phyloP scores from a whole-genome alignment of 2,113 vertebrate genomes.

The Pelobates fuscus region DNA sequence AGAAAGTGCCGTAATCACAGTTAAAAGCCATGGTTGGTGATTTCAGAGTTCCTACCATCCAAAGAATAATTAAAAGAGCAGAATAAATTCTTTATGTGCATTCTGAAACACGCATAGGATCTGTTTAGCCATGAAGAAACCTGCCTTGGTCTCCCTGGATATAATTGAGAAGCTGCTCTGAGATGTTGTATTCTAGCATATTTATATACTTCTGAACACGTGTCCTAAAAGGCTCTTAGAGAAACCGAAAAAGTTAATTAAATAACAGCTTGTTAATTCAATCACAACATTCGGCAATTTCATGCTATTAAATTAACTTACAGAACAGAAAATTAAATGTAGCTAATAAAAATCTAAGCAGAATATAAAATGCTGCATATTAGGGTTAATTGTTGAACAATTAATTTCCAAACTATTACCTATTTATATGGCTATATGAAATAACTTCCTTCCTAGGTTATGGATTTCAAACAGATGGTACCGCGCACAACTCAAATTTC shows the following conservation, averaged over 20 bases:
- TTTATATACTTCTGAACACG: conserved; percentile 22
- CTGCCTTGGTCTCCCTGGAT: neutral
- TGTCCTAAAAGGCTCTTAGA: conserved; percentile 16
- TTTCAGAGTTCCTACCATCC: too few species aligned
- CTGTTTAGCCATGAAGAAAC: neutral
- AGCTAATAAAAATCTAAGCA: conserved; percentile 7
- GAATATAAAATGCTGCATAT: conserved; percentile 7
- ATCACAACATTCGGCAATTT: conserved; percentile 26
- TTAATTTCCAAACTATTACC: conserved; percentile 13
- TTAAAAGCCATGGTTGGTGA: too few species aligned
- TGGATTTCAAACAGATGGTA: too few species aligned
- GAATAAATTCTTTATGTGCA: neutral
- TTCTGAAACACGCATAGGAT: neutral
- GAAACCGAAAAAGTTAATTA: conserved; percentile 33
- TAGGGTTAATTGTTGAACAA: conserved; percentile 37
- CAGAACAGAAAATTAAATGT: conserved; percentile 30
- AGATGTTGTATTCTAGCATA: neutral
- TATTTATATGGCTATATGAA: neutral
- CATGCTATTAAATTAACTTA: conserved; percentile 24
- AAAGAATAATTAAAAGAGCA: too few species aligned
- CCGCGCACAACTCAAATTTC: too few species aligned
- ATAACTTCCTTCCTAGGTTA: too few species aligned
- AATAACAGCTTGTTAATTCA: conserved; percentile 39
- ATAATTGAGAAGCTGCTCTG: conserved; percentile 8
- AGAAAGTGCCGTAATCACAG: too few species aligned